Evolutionary conservation across 2,888 invertebrate species (phyloP), one percentile per base, ranked within the genome.

Genomic region (Leptinotarsa tumamoca): DNA sequence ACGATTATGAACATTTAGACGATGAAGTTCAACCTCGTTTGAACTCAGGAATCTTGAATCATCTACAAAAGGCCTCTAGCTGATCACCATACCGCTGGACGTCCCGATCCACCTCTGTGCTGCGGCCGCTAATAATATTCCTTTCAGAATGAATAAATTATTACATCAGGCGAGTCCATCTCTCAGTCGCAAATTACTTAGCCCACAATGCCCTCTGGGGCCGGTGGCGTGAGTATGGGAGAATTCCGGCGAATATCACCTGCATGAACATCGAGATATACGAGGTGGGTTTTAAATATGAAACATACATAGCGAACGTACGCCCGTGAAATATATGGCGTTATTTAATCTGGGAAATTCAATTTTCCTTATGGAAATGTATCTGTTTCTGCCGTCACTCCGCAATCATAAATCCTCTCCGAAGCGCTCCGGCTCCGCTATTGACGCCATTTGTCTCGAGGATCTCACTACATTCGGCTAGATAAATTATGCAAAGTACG

Each of bases 71-170:
- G 10, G 43, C 43, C 10, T 43, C 43, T 43, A 43, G 43, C 43
- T 43, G 43, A 43, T 43, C 43, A 43, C 43, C 4, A 52, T 21
- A 3, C 14, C 58, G 14, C 33, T 23, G 33, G 17, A 63, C 5
- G 33, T 15, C 33, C 63, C 63, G 18, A 17, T 63, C 43, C 63
- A 21, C 13, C 43, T 43, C 33, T 63, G 63, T 7, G 33, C n/a
- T 13, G 63, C 33, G 18, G 33, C 27, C 27, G 27, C 58, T 21
- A 50, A 70, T 61, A 52, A 50, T 54, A 70, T 43, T 58, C 70
- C 70, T 43, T 27, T 58, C 70, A 18, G 33, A 56, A 61, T 58
- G 70, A 70, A 70, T 70, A 70, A 70, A 70, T 70, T 70, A 70
- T 58, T 18, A 58, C 68, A 21, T 14, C 17, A 70, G 70, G 56